phyloP scores from a whole-genome alignment of 2,113 vertebrate genomes.

The Loxodonta africana region DNA sequence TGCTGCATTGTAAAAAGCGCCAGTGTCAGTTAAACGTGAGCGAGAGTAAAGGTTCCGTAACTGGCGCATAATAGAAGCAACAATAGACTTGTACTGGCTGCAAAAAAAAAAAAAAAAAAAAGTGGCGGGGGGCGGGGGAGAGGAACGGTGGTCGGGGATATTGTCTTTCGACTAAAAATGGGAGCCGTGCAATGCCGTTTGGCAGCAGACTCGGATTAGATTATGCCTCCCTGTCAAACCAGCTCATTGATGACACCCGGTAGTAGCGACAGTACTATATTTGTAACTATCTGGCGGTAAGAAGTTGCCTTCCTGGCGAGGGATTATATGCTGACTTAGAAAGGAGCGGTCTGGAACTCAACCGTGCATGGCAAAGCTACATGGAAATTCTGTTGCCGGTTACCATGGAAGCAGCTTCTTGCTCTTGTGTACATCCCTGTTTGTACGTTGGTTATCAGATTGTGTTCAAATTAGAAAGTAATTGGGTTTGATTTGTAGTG shows the following conservation, averaged over 20 bases:
- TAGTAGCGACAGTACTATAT: slow-evolving; percentile 70
- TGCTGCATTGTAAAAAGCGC: slow-evolving; percentile 79
- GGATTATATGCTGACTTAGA: slow-evolving; percentile 72
- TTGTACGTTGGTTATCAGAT: slow-evolving; percentile 79
- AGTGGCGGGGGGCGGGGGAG: background rate
- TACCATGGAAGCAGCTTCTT: slow-evolving; percentile 89
- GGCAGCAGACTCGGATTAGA: slow-evolving; percentile 10
- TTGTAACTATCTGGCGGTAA: slow-evolving; percentile 66
- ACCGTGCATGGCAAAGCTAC: slow-evolving; percentile 81
- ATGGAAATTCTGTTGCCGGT: slow-evolving; percentile 85
- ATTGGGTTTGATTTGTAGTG: slow-evolving; percentile 79
- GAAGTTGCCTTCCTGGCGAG: slow-evolving; percentile 75
- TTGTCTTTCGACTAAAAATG: slow-evolving; percentile 65
- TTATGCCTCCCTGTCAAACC: background rate
- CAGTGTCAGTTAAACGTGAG: slow-evolving; percentile 76
- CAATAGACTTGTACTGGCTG: slow-evolving; percentile 78
- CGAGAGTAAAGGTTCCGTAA: slow-evolving; percentile 69
- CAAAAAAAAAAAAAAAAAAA: background rate
- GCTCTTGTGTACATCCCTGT: slow-evolving; percentile 77
- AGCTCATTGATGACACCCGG: slow-evolving; percentile 54
- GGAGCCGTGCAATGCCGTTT: background rate
- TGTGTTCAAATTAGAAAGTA: slow-evolving; percentile 84
- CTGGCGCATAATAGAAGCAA: slow-evolving; percentile 80
- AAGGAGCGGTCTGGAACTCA: slow-evolving; percentile 78
- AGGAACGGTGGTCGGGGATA: background rate